Percentiles rank a stretch among this genome's conserved stretches.
Conservation (phyloP, 2,888 invertebrate species). For the Sphinx pinastri region DNA sequence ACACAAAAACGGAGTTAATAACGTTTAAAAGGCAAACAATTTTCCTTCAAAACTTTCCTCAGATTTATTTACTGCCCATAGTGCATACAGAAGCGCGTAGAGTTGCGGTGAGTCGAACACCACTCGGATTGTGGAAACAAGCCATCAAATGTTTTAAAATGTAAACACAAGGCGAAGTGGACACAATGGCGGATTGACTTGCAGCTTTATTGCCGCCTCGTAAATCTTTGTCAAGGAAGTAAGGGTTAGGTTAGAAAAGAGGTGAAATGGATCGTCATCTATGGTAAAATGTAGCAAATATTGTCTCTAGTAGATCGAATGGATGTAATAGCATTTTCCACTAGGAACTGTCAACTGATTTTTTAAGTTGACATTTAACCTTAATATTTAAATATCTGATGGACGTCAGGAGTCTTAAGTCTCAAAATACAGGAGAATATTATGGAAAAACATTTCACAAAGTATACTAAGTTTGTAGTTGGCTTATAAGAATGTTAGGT, state of each 20-base stretch:
- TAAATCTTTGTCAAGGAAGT: constrained; percentile 16
- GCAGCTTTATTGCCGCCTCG: constrained; percentile 18
- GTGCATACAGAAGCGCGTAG: neutral
- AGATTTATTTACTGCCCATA: neutral
- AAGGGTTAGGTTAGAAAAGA: neutral
- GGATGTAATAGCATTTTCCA: neutral
- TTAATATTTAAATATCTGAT: too few species aligned
- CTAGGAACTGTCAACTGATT: too few species aligned
- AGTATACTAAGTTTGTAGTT: too few species aligned
- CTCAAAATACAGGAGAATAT: too few species aligned
- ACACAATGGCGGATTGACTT: constrained; percentile 19
- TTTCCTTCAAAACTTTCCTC: neutral
- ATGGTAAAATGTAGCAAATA: too few species aligned
- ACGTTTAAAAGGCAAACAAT: neutral
- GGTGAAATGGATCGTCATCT: neutral
- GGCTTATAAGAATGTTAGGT: too few species aligned
- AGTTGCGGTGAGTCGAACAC: constrained; percentile 6
- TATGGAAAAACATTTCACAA: too few species aligned
- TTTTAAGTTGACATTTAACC: too few species aligned
- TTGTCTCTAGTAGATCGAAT: neutral
- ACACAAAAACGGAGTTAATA: too few species aligned
- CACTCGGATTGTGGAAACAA: constrained; percentile 22
- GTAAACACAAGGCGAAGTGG: constrained; percentile 4
- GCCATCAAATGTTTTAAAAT: constrained; percentile 21
- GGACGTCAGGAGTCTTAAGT: too few species aligned